Conservation (phyloP, 1,140 invertebrate species). For the Drosophila albomicans region DNA sequence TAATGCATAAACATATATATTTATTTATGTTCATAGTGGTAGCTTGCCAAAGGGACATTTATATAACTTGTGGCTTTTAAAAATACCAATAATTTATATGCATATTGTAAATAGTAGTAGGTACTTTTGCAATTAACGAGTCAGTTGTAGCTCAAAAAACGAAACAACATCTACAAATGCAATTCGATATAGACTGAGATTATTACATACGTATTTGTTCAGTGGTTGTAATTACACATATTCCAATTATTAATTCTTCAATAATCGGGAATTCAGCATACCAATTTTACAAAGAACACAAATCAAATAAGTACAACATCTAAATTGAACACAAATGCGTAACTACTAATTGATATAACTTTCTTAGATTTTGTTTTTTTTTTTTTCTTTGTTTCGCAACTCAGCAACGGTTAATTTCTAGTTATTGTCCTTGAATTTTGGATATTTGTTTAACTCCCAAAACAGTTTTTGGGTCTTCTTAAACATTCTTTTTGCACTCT, state of each 20-base stretch:
- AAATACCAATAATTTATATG: conserved; percentile 61
- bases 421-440: conserved; percentile 75
- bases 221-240: conserved; percentile 20
- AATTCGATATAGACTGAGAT: conserved; percentile 65
- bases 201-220: conserved; percentile 65
- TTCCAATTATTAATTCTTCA: conserved; percentile 39
- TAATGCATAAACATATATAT: conserved; percentile 58
- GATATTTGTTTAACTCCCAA: conserved; percentile 58
- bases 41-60: conserved; percentile 62
- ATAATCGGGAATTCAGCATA: conserved; percentile 70
- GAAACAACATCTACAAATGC: conserved; percentile 79
- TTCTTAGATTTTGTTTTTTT: conserved; percentile 11
- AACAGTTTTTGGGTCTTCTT: conserved; percentile 13
- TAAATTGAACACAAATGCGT: conserved; percentile 56
- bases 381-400: conserved; percentile 44
- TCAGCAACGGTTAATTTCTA: conserved; percentile 77
- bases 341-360: conserved; percentile 57
- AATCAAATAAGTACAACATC: conserved; percentile 58
- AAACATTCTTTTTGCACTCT: conserved; percentile 54
- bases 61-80: conserved; percentile 55
- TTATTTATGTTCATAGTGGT: conserved; percentile 58
- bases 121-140: conserved; percentile 71
- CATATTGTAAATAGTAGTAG: conserved; percentile 55
- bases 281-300: conserved; percentile 58
- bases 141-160: conserved; percentile 72